Base-by-base conservation (phyloP, 2,888 invertebrate species). In the Tiliacea citrago region DNA sequence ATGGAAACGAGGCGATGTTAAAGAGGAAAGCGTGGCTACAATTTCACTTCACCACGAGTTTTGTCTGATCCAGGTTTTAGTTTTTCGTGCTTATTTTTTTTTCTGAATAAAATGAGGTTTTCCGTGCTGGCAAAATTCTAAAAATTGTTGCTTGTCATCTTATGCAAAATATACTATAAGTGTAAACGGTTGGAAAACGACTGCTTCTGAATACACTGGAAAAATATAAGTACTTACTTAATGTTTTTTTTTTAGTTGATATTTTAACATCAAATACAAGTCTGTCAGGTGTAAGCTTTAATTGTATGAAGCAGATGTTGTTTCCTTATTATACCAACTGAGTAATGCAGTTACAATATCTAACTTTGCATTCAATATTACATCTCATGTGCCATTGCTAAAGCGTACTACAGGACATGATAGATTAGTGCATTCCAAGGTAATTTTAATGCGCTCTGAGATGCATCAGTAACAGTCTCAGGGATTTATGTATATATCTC, bases 1-100 rank as follows among this genome's bases (percentile, higher is more conserved):
- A 87, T 86, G 82, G 80, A 75, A 81, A 83, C 85, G 79, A 84
- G 83, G 79, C 77, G 80, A 80, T 83, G 80, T 68, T 69, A 68
- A 63, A 77, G 67, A 63, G 66, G 73, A 58, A 75, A 69, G 57
- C 51, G 78, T 69, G 55, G 81, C 72, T 71, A 79, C 57, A 82
- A 77, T 76, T 75, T 75, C 24, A 57, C 68, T 73, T 77, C 66
- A 65, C 77, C 75, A 73, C 75, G 73, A 81, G 71, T 74, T 75
- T 61, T 68, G 45, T 74, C 62, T 70, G 62, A 67, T 63, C 49
- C 58, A 29, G 57, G 61, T 75, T 75, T 69, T 77, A 75, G 75
- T 73, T 78, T 82, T 66, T 69, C 39, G 35, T 21, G 47, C n/a
- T 63, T 68, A 53, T 67, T 70, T 60, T 73, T n/a, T 82, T 77